Evolutionary conservation across 2,113 vertebrate genomes (phyloP).

Genomic region (Daubentonia madagascariensis): DNA sequence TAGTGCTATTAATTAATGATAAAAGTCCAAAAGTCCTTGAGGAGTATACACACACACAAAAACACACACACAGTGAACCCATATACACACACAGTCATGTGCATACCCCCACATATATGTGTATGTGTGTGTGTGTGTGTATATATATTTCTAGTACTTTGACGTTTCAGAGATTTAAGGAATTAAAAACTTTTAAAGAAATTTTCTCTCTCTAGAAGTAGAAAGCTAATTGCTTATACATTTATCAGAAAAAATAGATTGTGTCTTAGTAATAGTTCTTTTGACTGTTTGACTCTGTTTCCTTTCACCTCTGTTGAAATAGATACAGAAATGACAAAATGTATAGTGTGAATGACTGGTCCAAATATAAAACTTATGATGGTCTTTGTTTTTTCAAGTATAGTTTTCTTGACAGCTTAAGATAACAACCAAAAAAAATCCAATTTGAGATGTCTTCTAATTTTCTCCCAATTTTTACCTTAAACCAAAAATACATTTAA

Average conservation of each 20-base stretch:
- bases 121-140: not conserved
- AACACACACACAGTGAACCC: not conserved
- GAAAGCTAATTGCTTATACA: not conserved
- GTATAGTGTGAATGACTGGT: not conserved
- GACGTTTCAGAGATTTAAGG: not conserved
- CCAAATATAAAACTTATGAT: slow-evolving; percentile 3
- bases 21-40: not conserved
- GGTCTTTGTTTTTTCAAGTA: not conserved
- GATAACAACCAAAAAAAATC: not conserved
- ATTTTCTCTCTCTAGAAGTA: not conserved
- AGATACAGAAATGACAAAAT: not conserved
- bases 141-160: not conserved
- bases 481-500: slow-evolving; percentile 18
- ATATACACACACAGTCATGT: not conserved
- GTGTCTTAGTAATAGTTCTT: not conserved
- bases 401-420: slow-evolving; percentile 30
- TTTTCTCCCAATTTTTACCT: not conserved
- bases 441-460: slow-evolving; percentile 8
- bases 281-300: not conserved
- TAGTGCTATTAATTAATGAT: not conserved
- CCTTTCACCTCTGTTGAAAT: not conserved
- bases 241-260: not conserved
- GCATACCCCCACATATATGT: not conserved
- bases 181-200: not conserved
- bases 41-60: not conserved